Evolutionary conservation across 1,140 invertebrate species (phyloP).

Genomic region (Venturia canescens): DNA sequence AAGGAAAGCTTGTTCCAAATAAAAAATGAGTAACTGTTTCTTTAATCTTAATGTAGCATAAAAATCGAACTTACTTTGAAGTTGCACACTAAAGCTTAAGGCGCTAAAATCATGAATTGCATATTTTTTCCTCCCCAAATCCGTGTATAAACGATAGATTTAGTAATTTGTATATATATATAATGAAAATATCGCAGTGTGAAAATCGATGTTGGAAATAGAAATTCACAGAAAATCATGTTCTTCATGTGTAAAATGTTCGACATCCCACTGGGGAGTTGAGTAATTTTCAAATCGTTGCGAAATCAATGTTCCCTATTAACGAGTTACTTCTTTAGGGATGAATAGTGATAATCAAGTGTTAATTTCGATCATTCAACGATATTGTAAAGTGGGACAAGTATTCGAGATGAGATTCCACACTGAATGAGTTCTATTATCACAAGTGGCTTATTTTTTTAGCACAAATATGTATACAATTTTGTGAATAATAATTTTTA

Average conservation of each 20-base stretch:
- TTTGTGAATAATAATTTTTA: conserved; percentile 38
- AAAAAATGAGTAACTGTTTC: neutral
- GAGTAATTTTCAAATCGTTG: neutral
- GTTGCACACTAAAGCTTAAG: conserved; percentile 23
- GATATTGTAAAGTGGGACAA: neutral
- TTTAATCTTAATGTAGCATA: neutral
- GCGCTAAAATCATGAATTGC: conserved; percentile 3
- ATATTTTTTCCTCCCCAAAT: neutral
- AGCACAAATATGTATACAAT: conserved; percentile 42
- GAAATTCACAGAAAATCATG: neutral
- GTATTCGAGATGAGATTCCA: neutral
- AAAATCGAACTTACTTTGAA: neutral
- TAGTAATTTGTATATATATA: conserved; percentile 32
- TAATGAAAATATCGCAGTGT: neutral
- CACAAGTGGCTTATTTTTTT: conserved; percentile 44
- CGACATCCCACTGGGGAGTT: neutral
- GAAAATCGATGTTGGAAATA: neutral
- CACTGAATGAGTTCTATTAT: neutral
- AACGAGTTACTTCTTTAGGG: no score
- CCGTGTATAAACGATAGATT: conserved; percentile 20
- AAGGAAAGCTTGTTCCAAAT: neutral
- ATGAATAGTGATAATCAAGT: no score
- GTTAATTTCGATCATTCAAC: neutral
- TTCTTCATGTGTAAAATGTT: neutral
- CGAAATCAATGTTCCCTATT: neutral